phyloP scores from a whole-genome alignment of 2,113 vertebrate species.

The Prunella himalayana region DNA sequence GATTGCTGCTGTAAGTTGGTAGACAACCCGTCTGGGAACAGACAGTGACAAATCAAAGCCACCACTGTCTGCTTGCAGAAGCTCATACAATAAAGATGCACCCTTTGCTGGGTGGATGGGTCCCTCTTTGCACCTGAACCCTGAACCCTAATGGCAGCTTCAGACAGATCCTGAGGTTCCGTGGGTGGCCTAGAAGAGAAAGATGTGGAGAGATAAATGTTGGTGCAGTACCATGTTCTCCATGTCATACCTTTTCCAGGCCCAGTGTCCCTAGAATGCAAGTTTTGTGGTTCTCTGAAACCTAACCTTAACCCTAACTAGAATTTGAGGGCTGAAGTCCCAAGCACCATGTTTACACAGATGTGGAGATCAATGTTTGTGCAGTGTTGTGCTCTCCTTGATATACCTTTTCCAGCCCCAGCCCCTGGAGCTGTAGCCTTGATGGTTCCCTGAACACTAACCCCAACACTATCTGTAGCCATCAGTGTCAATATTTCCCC shows the following conservation, averaged over 20 bases:
- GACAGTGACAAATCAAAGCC: not conserved
- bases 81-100: not conserved
- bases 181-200: not conserved
- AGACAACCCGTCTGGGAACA: not conserved
- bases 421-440: not conserved
- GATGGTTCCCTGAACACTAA: not conserved
- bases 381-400: not conserved
- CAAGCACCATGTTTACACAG: not conserved
- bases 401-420: not conserved
- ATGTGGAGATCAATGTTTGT: not conserved
- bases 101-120: not conserved
- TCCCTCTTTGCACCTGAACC: not conserved
- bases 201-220: not conserved
- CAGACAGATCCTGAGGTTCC: not conserved
- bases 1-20: not conserved
- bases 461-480: not conserved
- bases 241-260: not conserved
- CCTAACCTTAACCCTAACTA: not conserved
- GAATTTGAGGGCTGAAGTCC: not conserved
- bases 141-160: not conserved
- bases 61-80: rapidly evolving
- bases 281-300: not conserved
- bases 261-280: not conserved
- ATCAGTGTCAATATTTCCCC: not conserved
- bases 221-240: not conserved